A percentile compares a stretch with the other conserved stretches of the same genome.
phyloP scores from a whole-genome alignment of 2,113 vertebrate genomes.

The Paraplagusia blochii region DNA sequence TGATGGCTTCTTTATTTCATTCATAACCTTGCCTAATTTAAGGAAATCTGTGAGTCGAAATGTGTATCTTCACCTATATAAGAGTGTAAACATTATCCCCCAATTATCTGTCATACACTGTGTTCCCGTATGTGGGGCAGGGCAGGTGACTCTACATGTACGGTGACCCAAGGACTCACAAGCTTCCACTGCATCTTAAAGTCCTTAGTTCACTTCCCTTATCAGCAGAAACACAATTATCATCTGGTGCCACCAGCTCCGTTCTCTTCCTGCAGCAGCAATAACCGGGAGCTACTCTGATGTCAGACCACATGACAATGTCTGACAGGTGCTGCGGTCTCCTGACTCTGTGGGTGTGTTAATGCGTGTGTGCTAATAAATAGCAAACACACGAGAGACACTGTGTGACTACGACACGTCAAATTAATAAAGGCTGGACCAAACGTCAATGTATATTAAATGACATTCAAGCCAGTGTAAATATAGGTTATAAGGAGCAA shows the following conservation, averaged over 20 bases:
- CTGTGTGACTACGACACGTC: background rate
- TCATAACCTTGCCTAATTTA: too few relatives aligned
- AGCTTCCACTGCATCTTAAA: slow-evolving; percentile 1
- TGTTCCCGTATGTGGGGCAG: too few relatives aligned
- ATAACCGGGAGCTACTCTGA: slow-evolving; percentile 3
- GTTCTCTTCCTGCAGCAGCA: background rate
- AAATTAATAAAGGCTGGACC: too few relatives aligned
- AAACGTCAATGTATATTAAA: background rate
- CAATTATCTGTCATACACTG: too few relatives aligned
- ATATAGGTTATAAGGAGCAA: too few relatives aligned
- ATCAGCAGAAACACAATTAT: background rate
- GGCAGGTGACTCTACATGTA: too few relatives aligned
- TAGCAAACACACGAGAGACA: slow-evolving; percentile 4
- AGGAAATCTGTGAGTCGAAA: too few relatives aligned
- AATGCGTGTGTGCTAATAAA: slow-evolving; percentile 1
- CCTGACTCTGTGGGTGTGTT: background rate
- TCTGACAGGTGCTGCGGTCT: slow-evolving; percentile 4
- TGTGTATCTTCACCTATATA: too few relatives aligned
- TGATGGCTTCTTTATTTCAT: too few relatives aligned
- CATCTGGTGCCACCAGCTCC: background rate
- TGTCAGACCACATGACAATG: slow-evolving; percentile 1
- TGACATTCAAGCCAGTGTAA: background rate
- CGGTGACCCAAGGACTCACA: too few relatives aligned
- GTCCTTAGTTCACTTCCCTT: background rate
- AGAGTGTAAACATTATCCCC: too few relatives aligned